Base-by-base conservation (phyloP, 2,888 invertebrate genomes). In the Euplagia quadripunctaria region DNA sequence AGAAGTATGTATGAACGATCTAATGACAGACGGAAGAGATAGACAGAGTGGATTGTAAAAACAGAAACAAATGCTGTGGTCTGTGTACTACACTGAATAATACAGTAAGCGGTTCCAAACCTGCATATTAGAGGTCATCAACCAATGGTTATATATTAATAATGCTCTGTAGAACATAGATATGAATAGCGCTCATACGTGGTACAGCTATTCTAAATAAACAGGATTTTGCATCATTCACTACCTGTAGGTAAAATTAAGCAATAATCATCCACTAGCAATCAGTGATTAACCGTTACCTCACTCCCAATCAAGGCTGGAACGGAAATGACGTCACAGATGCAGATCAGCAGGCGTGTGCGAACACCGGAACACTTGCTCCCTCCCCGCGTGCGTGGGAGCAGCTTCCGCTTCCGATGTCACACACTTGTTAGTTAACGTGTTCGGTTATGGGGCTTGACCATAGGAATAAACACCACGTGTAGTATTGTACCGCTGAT, bases 321-420 rank as follows among this genome's bases (percentile, higher is more conserved):
- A 82, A 89, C 91, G 93, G 93, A 93, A 88, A 87, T 92, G 90
- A 90, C 89, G 85, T 89, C 87, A 87, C 78, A 80, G 83, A 84
- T 83, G 84, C 84, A 88, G 87, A 87, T 88, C 86, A 84, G 79
- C 76, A 75, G 82, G 84, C 85, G 88, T 92, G 91, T 89, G 90
- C 88, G 82, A 81, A 88, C 88, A 86, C 87, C 86, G 86, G 82
- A 82, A 86, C 86, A 76, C 76, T 75, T 82, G 84, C 86, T 79
- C 85, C 86, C 76, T 65, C 75, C 66, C 67, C 63, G 49, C 71
- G 6, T 79, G 88, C 87, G 88, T 89, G 91, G 93, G 93, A 91
- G 91, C 92, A 93, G 94, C 90, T 94, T 95, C 95, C 95, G 94
- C 84, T 95, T 94, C 94, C 94, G 94, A 93, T 90, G 87, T 79